Evolutionary conservation across 2,888 invertebrate species (phyloP), one percentile per base, ranked within the genome.

Genomic region (Harpagoxenus sublaevis): DNA sequence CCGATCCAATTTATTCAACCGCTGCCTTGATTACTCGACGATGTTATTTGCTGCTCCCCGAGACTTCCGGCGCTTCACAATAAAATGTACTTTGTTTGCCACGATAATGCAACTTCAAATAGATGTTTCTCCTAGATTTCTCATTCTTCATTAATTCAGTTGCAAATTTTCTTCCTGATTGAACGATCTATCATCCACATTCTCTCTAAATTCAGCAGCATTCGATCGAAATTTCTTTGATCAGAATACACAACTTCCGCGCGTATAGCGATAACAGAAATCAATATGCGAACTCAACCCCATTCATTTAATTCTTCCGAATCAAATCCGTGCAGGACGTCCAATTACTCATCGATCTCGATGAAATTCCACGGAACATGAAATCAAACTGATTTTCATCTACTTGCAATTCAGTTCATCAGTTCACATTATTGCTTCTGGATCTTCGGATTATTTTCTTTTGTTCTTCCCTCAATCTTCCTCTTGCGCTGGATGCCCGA

Each of bases 21-120:
- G 79, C 79, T 48, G 60, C 74, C 79, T 81, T 73, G 79, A 81
- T 81, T 81, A 74, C 79, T 81, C 79, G 79, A 81, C 79, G 74
- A 73, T 81, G 74, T 60, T 81, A 74, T 60, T 81, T 81, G 74
- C 74, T 60, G 74, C 74, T 81, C 79, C 74, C 48, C 79, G 48
- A 60, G 79, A 81, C 74, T 79, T 79, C 79, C 79, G 79, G 66
- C 48, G 73, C 39, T 81, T 73, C 39, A 73, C 74, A 73, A 81
- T 81, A 73, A 81, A 81, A 81, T 39, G 60, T 5, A 71, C 18
- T 57, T 48, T 73, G 73, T 73, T 73, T 39, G 74, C 39, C 12
- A 48, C 79, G 74, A 35, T 74, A 81, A 60, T 74, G 48, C 53
- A 81, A 45, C 8, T 23, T 73, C 18, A 45, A 81, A 57, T 57